A percentile compares a stretch with the other conserved stretches of the same genome.
These are phyloP conservation scores for Carposina sasakii DNA, from an alignment of 1,140 invertebrate species.

Conservation along the genomic window DNA sequence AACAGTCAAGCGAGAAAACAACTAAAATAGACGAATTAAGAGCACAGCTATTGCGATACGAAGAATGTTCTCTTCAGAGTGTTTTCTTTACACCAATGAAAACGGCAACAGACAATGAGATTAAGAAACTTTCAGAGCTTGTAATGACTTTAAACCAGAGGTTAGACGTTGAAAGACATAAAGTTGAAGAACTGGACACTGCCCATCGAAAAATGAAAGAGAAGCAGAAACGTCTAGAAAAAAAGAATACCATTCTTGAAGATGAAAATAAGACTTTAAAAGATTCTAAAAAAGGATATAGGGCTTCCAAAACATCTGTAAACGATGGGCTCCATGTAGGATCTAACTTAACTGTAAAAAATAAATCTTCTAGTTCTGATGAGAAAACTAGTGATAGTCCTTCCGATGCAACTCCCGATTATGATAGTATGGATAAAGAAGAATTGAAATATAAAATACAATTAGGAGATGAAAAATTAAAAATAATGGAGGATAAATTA, in stretches of 20 bases:
- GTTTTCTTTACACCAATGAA: conserved; percentile 66
- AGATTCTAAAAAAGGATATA: conserved; percentile 41
- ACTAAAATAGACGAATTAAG: conserved; percentile 60
- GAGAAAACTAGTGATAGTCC: conserved; percentile 45
- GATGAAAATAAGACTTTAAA: conserved; percentile 44
- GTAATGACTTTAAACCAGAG: conserved; percentile 46
- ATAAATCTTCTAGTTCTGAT: conserved; percentile 32
- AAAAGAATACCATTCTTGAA: conserved; percentile 33
- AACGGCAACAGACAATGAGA: conserved; percentile 63
- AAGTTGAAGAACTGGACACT: conserved; percentile 51
- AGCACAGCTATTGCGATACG: conserved; percentile 52
- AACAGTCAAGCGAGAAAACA: conserved; percentile 53
- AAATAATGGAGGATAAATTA: conserved; percentile 63
- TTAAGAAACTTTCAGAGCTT: conserved; percentile 53
- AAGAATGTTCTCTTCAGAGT: conserved; percentile 62
- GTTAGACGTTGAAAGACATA: conserved; percentile 48
- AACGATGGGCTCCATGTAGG: conserved; percentile 31
- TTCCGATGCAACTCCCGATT: conserved; percentile 24
- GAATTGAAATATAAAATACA: conserved; percentile 59
- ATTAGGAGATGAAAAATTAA: conserved; percentile 58
- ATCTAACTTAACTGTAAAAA: conserved; percentile 29
- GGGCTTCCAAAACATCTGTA: conserved; percentile 35
- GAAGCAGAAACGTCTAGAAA: conserved; percentile 45
- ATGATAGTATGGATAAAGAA: conserved; percentile 47
- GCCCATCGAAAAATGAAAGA: conserved; percentile 45